Conservation (phyloP, 2,888 invertebrate species). For the Acleris sparsana region DNA sequence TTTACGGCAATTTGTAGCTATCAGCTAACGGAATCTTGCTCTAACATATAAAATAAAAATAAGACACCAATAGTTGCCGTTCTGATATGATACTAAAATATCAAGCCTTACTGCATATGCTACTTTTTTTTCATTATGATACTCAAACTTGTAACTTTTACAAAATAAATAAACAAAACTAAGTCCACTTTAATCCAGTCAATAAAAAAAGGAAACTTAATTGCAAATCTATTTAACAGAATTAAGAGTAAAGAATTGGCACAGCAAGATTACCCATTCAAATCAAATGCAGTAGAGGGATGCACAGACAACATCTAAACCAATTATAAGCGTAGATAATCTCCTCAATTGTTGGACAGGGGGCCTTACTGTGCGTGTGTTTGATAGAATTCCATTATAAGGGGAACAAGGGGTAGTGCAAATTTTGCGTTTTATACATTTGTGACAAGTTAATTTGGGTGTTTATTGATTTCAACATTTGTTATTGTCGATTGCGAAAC, state of each 20-base stretch:
- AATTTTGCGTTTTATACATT: too few species aligned
- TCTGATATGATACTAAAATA: too few species aligned
- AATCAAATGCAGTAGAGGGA: slow-evolving; percentile 56
- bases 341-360: slow-evolving; percentile 59
- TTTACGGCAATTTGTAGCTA: too few species aligned
- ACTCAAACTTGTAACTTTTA: background rate
- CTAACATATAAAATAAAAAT: too few species aligned
- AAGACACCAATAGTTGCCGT: too few species aligned
- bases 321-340: slow-evolving; percentile 76
- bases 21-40: too few species aligned
- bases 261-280: slow-evolving; percentile 56
- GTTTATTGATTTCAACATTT: too few species aligned
- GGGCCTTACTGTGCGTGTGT: slow-evolving; percentile 55
- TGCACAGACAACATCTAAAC: slow-evolving; percentile 66
- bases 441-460: too few species aligned
- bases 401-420: slow-evolving; percentile 31
- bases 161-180: background rate
- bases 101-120: too few species aligned
- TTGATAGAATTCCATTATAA: slow-evolving; percentile 54
- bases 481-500: too few species aligned
- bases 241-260: slow-evolving; percentile 12
- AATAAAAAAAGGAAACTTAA: slow-evolving; percentile 1
- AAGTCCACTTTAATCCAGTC: background rate
- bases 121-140: too few species aligned
- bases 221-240: slow-evolving; percentile 24